Conservation (phyloP, 2,113 vertebrate species). For the Nymphicus hollandicus region DNA sequence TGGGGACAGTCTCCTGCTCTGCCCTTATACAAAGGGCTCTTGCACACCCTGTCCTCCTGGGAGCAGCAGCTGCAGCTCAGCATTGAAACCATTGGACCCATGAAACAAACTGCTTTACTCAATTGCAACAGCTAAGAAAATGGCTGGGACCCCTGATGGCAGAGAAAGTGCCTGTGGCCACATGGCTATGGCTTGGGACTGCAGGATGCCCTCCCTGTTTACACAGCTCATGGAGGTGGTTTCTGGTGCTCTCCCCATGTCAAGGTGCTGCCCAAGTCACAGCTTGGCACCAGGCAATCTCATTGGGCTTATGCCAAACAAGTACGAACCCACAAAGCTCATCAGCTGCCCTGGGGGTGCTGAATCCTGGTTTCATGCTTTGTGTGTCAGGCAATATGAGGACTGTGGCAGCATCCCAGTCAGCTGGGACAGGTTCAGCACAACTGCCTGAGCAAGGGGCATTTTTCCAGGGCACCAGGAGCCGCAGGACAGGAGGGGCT, state of each 20-base stretch:
- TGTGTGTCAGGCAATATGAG: accelerated
- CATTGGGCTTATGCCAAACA: accelerated
- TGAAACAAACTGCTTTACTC: neutral
- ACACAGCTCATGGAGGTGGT: neutral
- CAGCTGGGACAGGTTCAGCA: neutral
- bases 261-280: neutral
- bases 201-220: neutral
- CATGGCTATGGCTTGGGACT: neutral
- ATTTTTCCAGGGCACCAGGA: neutral
- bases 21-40: too few relatives aligned
- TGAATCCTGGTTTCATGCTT: accelerated
- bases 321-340: neutral
- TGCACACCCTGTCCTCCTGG: neutral
- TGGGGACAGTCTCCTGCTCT: accelerated
- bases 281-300: accelerated
- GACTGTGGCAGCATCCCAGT: neutral
- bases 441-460: neutral
- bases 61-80: neutral
- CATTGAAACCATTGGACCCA: neutral
- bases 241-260: too few relatives aligned
- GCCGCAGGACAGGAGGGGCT: neutral
- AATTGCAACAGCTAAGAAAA: too few relatives aligned
- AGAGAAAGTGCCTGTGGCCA: neutral
- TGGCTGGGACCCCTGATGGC: too few relatives aligned
- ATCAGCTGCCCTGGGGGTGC: neutral